phyloP scores from a whole-genome alignment of 2,888 invertebrate genomes.

The Amiota minor region DNA sequence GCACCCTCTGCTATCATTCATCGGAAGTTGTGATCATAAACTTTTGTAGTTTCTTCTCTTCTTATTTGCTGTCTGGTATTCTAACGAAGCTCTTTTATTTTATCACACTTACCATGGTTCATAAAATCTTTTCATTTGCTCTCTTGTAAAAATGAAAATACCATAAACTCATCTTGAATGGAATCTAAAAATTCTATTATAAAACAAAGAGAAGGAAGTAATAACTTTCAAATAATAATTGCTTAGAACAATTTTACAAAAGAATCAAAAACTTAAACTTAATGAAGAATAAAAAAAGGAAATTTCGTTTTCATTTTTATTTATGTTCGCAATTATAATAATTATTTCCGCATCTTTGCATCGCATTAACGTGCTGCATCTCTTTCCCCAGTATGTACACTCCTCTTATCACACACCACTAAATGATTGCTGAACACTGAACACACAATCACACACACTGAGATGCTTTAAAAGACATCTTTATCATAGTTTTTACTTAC shows the following conservation, averaged over 20 bases:
- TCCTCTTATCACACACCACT: no score
- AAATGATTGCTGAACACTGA: no score
- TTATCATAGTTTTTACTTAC: conserved; percentile 50
- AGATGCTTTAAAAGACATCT: conserved; percentile 36
- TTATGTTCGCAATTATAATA: conserved; percentile 25
- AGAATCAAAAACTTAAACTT: neutral
- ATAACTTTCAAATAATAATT: conserved; percentile 19
- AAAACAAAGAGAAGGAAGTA: neutral
- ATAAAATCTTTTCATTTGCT: no score
- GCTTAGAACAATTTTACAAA: neutral
- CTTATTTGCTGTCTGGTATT: no score
- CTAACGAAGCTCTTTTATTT: no score
- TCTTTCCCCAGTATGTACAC: no score
- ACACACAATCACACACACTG: conserved; percentile 9
- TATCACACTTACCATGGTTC: no score
- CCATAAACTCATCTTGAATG: neutral
- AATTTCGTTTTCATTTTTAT: conserved; percentile 11
- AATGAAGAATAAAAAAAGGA: neutral
- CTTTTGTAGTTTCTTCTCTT: no score
- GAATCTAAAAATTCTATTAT: neutral
- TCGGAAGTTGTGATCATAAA: no score
- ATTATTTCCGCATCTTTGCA: conserved; percentile 18
- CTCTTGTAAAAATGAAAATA: conserved; percentile 4
- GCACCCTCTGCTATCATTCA: no score
- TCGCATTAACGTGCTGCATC: neutral